Evolutionary conservation across 2,797 vertebrate species (phyloP), one percentile per base, ranked within the genome.

Genomic region (Chelon labrosus): DNA sequence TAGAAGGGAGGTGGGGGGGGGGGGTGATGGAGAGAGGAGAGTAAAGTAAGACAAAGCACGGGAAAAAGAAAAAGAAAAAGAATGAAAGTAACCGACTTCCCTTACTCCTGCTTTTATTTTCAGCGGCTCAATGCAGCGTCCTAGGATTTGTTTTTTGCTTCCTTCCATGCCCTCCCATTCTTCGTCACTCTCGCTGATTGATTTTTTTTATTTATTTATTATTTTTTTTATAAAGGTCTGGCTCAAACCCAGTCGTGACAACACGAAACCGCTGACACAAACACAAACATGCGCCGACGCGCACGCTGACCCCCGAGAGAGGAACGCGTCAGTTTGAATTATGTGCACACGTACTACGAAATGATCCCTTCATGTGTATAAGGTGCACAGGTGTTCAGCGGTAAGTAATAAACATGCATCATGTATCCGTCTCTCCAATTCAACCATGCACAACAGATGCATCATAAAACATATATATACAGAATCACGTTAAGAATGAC

Each of bases 121-220:
- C 76, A 82, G 13, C n/a, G 56, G 16, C 65, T 83, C 60, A 59
- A 70, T 79, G 65, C 70, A 57, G 70, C 50, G 73, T 58, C 75
- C 42, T 12, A 53, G 57, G 57, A 75, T 70, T 72, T 71, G 1
- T 8, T 46, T 61, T 75, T 39, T 55, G 38, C 63, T 44, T 73
- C 73, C 31, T 57, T 53, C 65, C 79, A 46, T 38, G 51, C 68
- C 42, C 70, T 68, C 73, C 67, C 46, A 65, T 81, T 84, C 74
- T 81, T 80, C 50, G 65, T 90, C 89, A 89, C 87, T 91, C 82
- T 79, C 62, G 10, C 57, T 85, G 79, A 93, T 89, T 90, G 90
- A 77, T 74, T 86, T 85, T 69, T 87, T 83, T 64, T 55, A 25
- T 49, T n/a, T 73, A 69, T 87, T 85, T 69, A 86, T 85, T 65